Conservation (phyloP, 2,113 vertebrate species). For the Sterrhoptilus dennistouni region DNA sequence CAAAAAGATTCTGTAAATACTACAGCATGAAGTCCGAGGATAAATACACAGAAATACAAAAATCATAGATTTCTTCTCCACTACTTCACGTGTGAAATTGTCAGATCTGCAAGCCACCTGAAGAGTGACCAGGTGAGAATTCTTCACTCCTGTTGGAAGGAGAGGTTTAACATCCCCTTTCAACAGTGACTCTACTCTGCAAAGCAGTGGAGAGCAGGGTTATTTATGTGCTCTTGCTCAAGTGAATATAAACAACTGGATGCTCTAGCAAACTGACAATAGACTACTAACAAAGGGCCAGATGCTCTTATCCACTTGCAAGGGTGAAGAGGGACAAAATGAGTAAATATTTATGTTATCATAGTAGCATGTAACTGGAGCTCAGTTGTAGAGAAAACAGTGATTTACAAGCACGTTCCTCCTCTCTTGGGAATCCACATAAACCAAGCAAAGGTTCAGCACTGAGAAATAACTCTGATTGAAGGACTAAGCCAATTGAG, state of each 20-base stretch:
- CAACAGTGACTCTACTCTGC: not conserved
- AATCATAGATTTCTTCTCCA: not conserved
- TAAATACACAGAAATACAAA: not conserved
- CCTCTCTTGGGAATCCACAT: not conserved
- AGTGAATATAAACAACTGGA: not conserved
- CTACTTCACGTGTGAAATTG: not conserved
- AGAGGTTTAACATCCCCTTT: not conserved
- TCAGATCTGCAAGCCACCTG: not conserved
- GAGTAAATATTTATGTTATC: conserved; percentile 47
- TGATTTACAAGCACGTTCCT: not conserved
- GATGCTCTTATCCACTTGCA: conserved; percentile 43
- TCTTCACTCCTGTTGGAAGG: not conserved
- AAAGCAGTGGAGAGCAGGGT: not conserved
- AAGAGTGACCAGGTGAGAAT: not conserved
- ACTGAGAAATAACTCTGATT: not conserved
- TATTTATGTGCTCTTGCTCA: not conserved
- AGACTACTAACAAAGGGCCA: conserved; percentile 2
- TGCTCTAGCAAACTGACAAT: not conserved
- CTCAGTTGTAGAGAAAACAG: not conserved
- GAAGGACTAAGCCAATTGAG: not conserved
- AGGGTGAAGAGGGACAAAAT: conserved; percentile 24
- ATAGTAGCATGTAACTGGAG: conserved; percentile 20
- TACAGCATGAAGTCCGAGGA: not conserved
- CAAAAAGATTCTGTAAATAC: not conserved
- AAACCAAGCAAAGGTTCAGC: not conserved